Evolutionary conservation across 2,888 invertebrate genomes (phyloP), one percentile per base, ranked within the genome.

Genomic region (Salpingus planirostris): DNA sequence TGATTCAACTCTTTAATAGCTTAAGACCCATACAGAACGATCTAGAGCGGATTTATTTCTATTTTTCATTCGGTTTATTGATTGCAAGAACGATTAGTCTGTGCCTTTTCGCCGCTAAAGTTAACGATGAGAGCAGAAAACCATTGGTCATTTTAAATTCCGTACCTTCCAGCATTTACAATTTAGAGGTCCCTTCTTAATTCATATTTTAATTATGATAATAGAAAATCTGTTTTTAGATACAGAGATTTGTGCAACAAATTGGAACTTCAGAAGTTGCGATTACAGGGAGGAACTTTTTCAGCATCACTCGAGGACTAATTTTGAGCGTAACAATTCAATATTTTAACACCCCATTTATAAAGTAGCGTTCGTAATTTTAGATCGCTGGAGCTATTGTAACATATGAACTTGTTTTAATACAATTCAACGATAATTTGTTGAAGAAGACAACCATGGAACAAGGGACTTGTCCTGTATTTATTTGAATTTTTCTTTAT

Each of bases 1-100:
- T 83, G 34, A 66, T 80, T 28, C 79, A 81, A 50, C 65, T 83
- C 5, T 82, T 78, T 49, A 68, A 76, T 47, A 78, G 76, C 13
- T 67, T 80, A 56, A 68, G 70, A 15, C 33, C 39, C 41, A 43
- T 45, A 6, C 42, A 39, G n/a, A 44, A 48, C 15, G 32, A 38
- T 15, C 27, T 55, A 3, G 51, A 52, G 36, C 46, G 48, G 21
- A 21, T 53, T 3, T 58, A 59, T 30, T 57, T 55, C 26, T 50
- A 52, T 31, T 49, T 45, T 33, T 57, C 57, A 0, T 54, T 62
- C 33, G 69, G 73, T 4, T 50, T 55, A 26, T 25, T 60, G 25
- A 48, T 60, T 26, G 31, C 50, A 12, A 47, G 57, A 25, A 55
- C 56, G 2, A 40, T 50, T 11, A 47, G 42, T 15, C 55, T 63